Percentiles rank a stretch among this genome's conserved stretches.
These are phyloP conservation scores for Pelecanus crispus DNA, from an alignment of 2,113 vertebrate genomes.

Conservation along the genomic window DNA sequence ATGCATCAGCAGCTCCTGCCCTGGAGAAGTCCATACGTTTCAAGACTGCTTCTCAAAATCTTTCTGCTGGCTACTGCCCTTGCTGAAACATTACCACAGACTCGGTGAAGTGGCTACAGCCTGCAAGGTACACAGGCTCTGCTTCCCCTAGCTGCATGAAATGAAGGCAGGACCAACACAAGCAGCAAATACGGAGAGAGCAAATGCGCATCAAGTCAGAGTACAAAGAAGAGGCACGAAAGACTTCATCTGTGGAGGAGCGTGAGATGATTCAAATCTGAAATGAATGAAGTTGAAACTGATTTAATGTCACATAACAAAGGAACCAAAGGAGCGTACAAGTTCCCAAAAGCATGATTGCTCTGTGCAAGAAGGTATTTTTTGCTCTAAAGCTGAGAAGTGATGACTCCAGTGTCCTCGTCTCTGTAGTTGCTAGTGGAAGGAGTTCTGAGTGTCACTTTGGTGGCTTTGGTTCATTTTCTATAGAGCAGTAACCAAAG, in stretches of 20 bases:
- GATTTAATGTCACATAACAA: not conserved
- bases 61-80: not conserved
- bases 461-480: not conserved
- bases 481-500: not conserved
- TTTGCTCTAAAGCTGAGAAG: not conserved
- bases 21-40: not conserved
- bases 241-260: not conserved
- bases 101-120: not conserved
- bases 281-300: not conserved
- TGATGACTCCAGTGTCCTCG: not conserved
- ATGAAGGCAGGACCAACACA: not conserved
- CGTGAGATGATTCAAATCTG: not conserved
- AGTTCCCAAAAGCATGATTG: not conserved
- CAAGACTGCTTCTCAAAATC: not conserved
- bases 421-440: not conserved
- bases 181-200: not conserved
- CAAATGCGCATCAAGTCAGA: not conserved
- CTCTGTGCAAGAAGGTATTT: not conserved
- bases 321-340: not conserved
- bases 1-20: not conserved
- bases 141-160: not conserved
- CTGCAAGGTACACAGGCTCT: not conserved
- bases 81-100: not conserved
- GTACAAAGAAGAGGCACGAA: fast-evolving
- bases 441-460: not conserved